A percentile compares a stretch with the other conserved stretches of the same genome.
phyloP scores from a whole-genome alignment of 2,888 invertebrate species.

The Nowickia ferox region DNA sequence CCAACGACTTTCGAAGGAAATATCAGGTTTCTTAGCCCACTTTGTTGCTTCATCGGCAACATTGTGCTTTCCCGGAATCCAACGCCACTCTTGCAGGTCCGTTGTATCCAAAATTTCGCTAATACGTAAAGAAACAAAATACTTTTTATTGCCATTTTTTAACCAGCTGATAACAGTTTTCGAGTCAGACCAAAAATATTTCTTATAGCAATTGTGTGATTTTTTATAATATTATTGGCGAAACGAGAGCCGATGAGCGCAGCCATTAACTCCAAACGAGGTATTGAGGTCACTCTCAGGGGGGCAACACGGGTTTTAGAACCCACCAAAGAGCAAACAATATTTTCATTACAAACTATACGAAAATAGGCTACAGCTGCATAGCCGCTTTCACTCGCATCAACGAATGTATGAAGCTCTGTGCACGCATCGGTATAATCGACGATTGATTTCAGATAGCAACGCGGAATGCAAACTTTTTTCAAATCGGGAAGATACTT shows the following conservation, averaged over 20 bases:
- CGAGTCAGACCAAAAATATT: slow-evolving; percentile 63
- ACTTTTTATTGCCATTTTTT: slow-evolving; percentile 63
- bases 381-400: slow-evolving; percentile 56
- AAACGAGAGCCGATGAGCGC: slow-evolving; percentile 71
- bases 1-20: slow-evolving; percentile 53
- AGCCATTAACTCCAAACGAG: slow-evolving; percentile 72
- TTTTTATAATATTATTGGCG: slow-evolving; percentile 54
- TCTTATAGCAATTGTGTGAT: slow-evolving; percentile 54
- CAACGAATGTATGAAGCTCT: slow-evolving; percentile 71
- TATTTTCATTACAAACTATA: slow-evolving; percentile 11
- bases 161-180: slow-evolving; percentile 58
- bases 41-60: slow-evolving; percentile 67
- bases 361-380: slow-evolving; percentile 23
- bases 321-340: slow-evolving; percentile 29
- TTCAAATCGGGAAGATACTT: slow-evolving; percentile 68
- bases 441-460: slow-evolving; percentile 55
- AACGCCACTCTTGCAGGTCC: slow-evolving; percentile 63
- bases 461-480: slow-evolving; percentile 72
- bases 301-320: slow-evolving; percentile 18
- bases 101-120: slow-evolving; percentile 70
- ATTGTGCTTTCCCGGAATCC: slow-evolving; percentile 59
- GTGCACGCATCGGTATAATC: slow-evolving; percentile 26
- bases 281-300: slow-evolving; percentile 50
- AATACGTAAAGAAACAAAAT: slow-evolving; percentile 67
- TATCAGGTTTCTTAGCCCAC: slow-evolving; percentile 46